phyloP scores from a whole-genome alignment of 2,888 invertebrate species.

The Drosophila aldrichi region DNA sequence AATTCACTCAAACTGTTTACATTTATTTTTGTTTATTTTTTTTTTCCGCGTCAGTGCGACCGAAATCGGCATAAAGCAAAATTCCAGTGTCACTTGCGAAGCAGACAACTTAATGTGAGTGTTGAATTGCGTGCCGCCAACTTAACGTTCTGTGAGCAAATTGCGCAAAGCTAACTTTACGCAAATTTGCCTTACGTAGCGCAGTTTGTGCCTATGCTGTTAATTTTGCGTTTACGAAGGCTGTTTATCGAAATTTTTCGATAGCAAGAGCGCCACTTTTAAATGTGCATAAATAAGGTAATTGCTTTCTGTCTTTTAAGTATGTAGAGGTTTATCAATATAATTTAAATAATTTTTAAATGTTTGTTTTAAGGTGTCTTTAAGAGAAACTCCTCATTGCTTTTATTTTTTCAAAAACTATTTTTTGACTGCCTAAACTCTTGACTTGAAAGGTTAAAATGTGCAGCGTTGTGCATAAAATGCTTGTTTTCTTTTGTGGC shows the following conservation, averaged over 20 bases:
- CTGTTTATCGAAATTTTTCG: slow-evolving; percentile 6
- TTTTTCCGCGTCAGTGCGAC: slow-evolving; percentile 4
- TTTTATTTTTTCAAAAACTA: not conserved
- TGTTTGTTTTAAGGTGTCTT: not conserved
- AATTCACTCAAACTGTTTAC: slow-evolving; percentile 4
- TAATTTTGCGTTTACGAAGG: not conserved
- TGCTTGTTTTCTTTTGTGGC: slow-evolving; percentile 47
- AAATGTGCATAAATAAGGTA: not conserved
- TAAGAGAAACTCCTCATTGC: not conserved
- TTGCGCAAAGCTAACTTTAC: slow-evolving; percentile 1
- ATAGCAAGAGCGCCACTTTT: slow-evolving; percentile 13
- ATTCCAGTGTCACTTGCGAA: not conserved
- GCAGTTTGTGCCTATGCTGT: slow-evolving; percentile 5
- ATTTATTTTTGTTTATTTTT: not conserved
- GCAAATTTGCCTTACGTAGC: slow-evolving; percentile 7
- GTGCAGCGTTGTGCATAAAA: slow-evolving; percentile 52
- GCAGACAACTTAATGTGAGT: slow-evolving; percentile 5
- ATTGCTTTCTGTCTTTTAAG: too few relatives aligned
- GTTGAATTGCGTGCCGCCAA: slow-evolving; percentile 20
- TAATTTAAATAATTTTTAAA: too few relatives aligned
- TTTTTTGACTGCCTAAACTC: not conserved
- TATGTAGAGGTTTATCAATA: not conserved
- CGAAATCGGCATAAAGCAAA: slow-evolving; percentile 2
- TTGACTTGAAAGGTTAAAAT: slow-evolving; percentile 26
- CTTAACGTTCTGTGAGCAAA: slow-evolving; percentile 3